Evolutionary conservation across 2,113 vertebrate species (phyloP).

Genomic region (Atlantisia rogersi): DNA sequence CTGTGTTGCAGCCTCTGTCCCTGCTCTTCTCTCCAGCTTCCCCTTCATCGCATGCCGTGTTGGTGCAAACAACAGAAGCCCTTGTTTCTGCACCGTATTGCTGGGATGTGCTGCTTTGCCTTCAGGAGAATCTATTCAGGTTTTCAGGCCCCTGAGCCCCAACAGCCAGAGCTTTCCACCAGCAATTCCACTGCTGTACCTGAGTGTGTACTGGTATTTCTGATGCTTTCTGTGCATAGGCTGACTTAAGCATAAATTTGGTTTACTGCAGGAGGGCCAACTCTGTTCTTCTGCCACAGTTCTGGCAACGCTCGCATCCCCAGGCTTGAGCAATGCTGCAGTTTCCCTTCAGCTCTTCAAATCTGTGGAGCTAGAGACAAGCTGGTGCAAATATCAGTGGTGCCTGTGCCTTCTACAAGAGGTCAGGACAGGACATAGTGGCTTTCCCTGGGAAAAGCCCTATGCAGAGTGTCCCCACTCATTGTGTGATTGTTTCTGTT

Average conservation of each 20-base stretch:
- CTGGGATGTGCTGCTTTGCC: not conserved
- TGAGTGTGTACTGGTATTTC: not conserved
- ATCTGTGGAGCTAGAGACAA: not conserved
- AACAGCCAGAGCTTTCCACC: not conserved
- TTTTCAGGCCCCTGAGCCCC: not conserved
- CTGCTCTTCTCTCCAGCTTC: not conserved
- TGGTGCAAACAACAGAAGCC: not conserved
- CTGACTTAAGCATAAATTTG: not conserved
- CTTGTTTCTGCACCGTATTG: not conserved
- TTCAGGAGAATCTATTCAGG: not conserved
- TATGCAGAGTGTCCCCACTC: not conserved
- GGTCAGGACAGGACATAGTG: not conserved
- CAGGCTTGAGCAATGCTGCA: not conserved
- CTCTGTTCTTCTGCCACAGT: not conserved
- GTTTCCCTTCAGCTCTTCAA: not conserved
- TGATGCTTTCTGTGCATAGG: not conserved
- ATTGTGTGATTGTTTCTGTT: not conserved
- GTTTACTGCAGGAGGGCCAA: not conserved
- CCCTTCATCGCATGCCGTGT: not conserved
- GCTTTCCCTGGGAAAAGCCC: not conserved
- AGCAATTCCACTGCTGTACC: not conserved
- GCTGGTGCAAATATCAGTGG: not conserved
- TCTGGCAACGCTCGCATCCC: not conserved
- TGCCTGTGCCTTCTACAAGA: not conserved
- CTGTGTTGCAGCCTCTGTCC: not conserved